A percentile compares a stretch with the other conserved stretches of the same genome.
Conservation (phyloP, 2,113 vertebrate species). For the Platanista minor region DNA sequence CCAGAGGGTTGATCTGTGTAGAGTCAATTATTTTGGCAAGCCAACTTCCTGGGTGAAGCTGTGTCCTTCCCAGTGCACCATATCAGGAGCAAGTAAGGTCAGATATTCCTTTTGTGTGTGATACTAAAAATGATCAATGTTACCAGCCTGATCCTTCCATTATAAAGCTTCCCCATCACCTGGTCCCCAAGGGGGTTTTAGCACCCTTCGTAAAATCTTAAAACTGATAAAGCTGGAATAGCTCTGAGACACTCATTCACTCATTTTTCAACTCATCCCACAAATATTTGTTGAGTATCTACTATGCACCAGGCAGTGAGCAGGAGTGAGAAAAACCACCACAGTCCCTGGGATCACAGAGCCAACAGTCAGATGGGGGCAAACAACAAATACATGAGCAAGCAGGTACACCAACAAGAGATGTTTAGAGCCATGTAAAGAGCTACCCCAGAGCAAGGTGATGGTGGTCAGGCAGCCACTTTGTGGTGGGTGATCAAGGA, state of each 20-base stretch:
- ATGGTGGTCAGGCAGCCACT: not conserved
- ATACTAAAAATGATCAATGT: not conserved
- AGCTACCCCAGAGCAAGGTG: fast-evolving
- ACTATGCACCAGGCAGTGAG: not conserved
- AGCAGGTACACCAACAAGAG: not conserved
- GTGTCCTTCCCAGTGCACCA: not conserved
- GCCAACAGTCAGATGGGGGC: not conserved
- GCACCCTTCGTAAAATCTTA: not conserved
- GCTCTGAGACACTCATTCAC: not conserved
- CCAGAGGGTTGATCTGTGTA: too few relatives aligned
- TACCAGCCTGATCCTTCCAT: not conserved
- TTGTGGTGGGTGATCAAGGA: not conserved
- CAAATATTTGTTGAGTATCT: not conserved
- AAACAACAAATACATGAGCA: not conserved
- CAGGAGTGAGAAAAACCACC: not conserved
- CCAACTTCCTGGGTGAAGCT: not conserved
- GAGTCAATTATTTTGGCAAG: not conserved
- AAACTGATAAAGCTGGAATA: not conserved
- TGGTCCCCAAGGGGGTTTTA: not conserved
- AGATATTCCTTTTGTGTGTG: not conserved
- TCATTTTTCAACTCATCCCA: not conserved
- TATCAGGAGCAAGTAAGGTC: not conserved
- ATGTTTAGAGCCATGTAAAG: fast-evolving
- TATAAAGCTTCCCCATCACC: not conserved
- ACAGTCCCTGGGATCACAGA: fast-evolving